Conservation (phyloP, 2,797 vertebrate genomes). For the Hyperoplus lanceolatus region DNA sequence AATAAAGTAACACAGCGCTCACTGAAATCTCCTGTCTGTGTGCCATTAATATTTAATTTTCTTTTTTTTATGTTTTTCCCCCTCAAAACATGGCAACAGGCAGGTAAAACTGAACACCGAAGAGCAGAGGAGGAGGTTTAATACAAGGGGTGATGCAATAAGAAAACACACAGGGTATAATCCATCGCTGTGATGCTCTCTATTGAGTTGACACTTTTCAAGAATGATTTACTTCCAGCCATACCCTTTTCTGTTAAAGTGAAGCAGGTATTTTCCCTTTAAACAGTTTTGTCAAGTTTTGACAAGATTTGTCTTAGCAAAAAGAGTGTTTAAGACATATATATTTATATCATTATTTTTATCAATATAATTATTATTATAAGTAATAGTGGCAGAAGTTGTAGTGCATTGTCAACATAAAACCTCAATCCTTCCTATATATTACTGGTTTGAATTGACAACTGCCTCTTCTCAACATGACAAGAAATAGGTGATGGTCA, state of each 20-base stretch:
- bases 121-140: conserved; percentile 9
- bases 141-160: conserved; percentile 28
- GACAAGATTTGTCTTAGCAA: not conserved
- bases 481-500: conserved; percentile 66
- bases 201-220: conserved; percentile 5
- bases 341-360: not conserved
- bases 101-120: conserved; percentile 21
- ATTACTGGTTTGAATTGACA: conserved; percentile 40
- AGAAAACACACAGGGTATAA: conserved; percentile 12
- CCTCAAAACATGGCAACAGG: conserved; percentile 34
- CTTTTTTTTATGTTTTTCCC: conserved; percentile 8
- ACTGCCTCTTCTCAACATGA: conserved; percentile 50
- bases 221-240: not conserved
- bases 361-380: not conserved
- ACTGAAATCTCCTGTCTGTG: conserved; percentile 36
- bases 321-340: not conserved
- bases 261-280: conserved; percentile 1
- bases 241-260: not conserved
- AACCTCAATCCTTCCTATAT: conserved; percentile 20
- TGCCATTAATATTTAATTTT: conserved; percentile 49
- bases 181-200: not conserved
- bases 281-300: not conserved
- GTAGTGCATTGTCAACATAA: conserved; percentile 18
- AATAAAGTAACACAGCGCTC: conserved; percentile 50
- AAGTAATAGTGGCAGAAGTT: not conserved